A percentile compares a stretch with the other conserved stretches of the same genome.
Evolutionary conservation across 1,140 invertebrate genomes (phyloP).

Genomic region (Ericerus pela): DNA sequence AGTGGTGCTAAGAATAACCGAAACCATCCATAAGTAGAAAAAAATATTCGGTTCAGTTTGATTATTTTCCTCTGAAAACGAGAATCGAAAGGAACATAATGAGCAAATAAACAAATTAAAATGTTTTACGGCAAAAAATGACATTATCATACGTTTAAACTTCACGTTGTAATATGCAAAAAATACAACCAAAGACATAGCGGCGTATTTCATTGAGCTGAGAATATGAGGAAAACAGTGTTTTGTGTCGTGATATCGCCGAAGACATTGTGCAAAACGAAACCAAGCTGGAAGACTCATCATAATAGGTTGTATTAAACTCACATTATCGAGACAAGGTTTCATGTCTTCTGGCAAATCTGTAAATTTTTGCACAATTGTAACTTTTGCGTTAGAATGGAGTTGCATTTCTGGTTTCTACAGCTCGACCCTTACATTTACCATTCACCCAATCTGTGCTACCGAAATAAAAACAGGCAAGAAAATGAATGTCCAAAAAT

Average conservation of each 20-base stretch:
- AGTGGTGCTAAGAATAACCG: conserved; percentile 57
- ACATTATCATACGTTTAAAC: background rate
- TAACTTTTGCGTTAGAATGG: background rate
- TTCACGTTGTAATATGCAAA: background rate
- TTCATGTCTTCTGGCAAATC: conserved; percentile 9
- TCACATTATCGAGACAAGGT: conserved; percentile 13
- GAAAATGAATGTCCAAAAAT: conserved; percentile 65
- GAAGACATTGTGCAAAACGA: conserved; percentile 68
- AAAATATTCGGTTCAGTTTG: conserved; percentile 55
- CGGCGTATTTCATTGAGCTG: conserved; percentile 73
- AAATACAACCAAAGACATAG: conserved; percentile 58
- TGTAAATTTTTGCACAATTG: background rate
- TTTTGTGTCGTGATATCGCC: conserved; percentile 50
- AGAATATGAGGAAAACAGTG: conserved; percentile 53
- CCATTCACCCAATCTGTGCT: conserved; percentile 34
- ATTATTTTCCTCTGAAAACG: conserved; percentile 40
- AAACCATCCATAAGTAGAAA: conserved; percentile 62
- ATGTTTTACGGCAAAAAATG: background rate
- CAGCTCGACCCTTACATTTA: conserved; percentile 22
- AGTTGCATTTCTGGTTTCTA: background rate
- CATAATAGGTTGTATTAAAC: conserved; percentile 34
- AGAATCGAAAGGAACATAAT: background rate
- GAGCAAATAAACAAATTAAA: background rate
- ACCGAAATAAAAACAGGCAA: conserved; percentile 45
- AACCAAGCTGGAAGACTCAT: conserved; percentile 71